Evolutionary conservation across 1,140 invertebrate species (phyloP).

Genomic region (Cotesia chilonis): DNA sequence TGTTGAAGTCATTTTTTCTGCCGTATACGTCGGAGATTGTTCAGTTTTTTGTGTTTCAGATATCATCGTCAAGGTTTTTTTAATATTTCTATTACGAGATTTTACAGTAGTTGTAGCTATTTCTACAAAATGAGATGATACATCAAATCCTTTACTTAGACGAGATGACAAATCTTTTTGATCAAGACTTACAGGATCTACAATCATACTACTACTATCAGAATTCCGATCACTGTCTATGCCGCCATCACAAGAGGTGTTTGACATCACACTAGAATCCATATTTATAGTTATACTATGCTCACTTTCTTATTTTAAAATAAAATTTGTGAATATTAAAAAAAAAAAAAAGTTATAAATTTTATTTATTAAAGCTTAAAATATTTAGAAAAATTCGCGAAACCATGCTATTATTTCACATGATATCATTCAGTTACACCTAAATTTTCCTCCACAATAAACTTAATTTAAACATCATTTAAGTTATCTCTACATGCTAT

Average conservation of each 20-base stretch:
- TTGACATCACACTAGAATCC: slow-evolving; percentile 52
- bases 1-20: slow-evolving; percentile 61
- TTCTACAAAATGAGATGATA: slow-evolving; percentile 23
- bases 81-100: slow-evolving; percentile 40
- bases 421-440: slow-evolving; percentile 46
- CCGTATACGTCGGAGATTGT: slow-evolving; percentile 40
- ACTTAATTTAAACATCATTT: slow-evolving; percentile 33
- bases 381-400: not conserved
- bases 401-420: slow-evolving; percentile 32
- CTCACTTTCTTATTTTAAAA: not conserved
- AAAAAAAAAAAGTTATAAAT: too few species aligned
- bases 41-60: slow-evolving; percentile 43
- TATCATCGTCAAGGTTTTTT: slow-evolving; percentile 57
- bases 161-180: slow-evolving; percentile 56
- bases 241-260: slow-evolving; percentile 60
- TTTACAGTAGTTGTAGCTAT: slow-evolving; percentile 9
- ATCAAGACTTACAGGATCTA: slow-evolving; percentile 62
- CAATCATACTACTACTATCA: slow-evolving; percentile 63
- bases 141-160: slow-evolving; percentile 4
- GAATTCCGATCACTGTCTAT: slow-evolving; percentile 62
- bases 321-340: not conserved
- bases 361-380: not conserved
- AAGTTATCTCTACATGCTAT: slow-evolving; percentile 16
- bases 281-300: slow-evolving; percentile 31
- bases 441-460: slow-evolving; percentile 45